Percentiles rank a stretch among this genome's conserved stretches.
Evolutionary conservation across 2,797 vertebrate species (phyloP).

Genomic region (Petrocephalus schoutedeni): DNA sequence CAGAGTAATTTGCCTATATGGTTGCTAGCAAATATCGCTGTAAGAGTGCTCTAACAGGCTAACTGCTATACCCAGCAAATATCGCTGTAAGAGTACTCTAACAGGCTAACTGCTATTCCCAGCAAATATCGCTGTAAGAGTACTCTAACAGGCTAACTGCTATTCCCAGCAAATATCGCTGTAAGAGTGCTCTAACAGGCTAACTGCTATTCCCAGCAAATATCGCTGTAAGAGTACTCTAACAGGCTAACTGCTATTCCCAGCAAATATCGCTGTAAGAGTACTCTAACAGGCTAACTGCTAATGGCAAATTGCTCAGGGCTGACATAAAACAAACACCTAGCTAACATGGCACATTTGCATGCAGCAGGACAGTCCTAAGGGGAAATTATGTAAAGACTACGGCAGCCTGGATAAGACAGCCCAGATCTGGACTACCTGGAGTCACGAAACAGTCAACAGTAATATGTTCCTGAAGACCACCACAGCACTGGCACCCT

Average conservation of each 20-base stretch:
- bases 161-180: neutral
- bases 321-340: neutral
- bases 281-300: neutral
- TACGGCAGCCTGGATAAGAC: neutral
- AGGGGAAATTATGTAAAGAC: conserved; percentile 10
- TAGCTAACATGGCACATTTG: neutral
- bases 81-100: no score
- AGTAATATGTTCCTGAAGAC: neutral
- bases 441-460: neutral
- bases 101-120: neutral
- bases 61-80: neutral
- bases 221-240: neutral
- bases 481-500: neutral
- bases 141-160: no score
- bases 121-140: neutral
- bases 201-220: neutral
- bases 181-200: neutral
- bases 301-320: neutral
- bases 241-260: neutral
- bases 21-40: neutral
- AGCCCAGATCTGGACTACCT: neutral
- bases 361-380: neutral
- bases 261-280: neutral
- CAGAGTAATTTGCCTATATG: neutral
- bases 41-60: neutral